Evolutionary conservation across 1,140 invertebrate species (phyloP), one percentile per base, ranked within the genome.

Genomic region (Metopolophium dirhodum): DNA sequence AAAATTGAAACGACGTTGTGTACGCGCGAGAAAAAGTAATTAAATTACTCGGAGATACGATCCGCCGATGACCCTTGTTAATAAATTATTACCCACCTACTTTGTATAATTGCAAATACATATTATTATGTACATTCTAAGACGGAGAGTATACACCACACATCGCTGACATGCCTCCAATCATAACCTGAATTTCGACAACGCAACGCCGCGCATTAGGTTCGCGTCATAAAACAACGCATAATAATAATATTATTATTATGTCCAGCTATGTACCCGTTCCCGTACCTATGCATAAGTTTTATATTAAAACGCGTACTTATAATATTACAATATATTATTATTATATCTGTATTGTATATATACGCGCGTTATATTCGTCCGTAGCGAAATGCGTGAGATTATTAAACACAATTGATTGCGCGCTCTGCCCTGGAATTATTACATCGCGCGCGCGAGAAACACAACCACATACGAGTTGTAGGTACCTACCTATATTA

Each of bases 131-230:
- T 49, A 68, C 61, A n/a, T 68, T 68, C 61, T 68, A 68, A 11
- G 30, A 18, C 30, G 30, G 61, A 14, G 61, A 68, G 11, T 23
- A 68, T 11, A 68, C 61, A n/a, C 30, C 57, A 57, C 57, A 57
- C 57, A 57, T 54, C 57, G 22, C 57, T 11, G 57, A 68, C 61
- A n/a, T 68, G 14, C 61, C 30, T 68, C 61, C n/a, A 68, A 68
- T 68, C 61, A n/a, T 68, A 68, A 68, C 61, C 61, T 68, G 61
- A 68, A 68, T 68, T 68, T 68, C 61, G 61, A 68, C 61, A n/a
- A 68, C 61, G 61, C 30, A n/a, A 68, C 61, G 61, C 4, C 4
- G 61, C 61, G 61, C 61, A 68, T 68, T 30, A 68, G 61, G 61
- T 68, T 68, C 61, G 61, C 61, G 61, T 68, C 61, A 68, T 68